Base-by-base conservation (phyloP, 2,888 invertebrate species). In the Stomorhina lunata region DNA sequence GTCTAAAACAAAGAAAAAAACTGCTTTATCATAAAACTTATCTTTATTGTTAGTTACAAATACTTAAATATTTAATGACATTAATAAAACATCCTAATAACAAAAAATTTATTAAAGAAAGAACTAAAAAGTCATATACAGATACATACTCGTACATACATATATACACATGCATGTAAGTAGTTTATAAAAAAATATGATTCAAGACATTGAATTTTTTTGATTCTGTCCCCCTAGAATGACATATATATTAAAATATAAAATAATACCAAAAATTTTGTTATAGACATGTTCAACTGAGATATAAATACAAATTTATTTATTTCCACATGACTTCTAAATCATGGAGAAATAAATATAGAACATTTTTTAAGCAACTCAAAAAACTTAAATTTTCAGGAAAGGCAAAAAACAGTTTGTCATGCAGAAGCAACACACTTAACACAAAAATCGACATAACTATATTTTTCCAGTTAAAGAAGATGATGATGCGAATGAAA, bases 161-260 rank as follows among this genome's bases (percentile, higher is more conserved):
- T 9, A 65, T 65, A 48, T 72, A n/a, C n/a, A n/a, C n/a, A n/a
- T n/a, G n/a, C n/a, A n/a, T n/a, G n/a, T n/a, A n/a, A n/a, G n/a
- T n/a, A n/a, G n/a, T n/a, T n/a, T n/a, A n/a, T n/a, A n/a, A n/a
- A n/a, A n/a, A n/a, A n/a, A n/a, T n/a, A 48, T 72, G 25, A 72
- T 72, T 72, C 59, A 72, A 61, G 48, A 50, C 15, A 45, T 45
- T 48, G 12, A 32, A 25, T n/a, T 25, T 50, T 68, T 27, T 12
- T 27, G 7, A 10, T 17, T 43, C 17, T 20, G 15, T 43, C 7
- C 6, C 27, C 20, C 12, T 20, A 34, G 20, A 55, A 55, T 53
- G 34, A 53, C 25, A 53, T 22, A 69, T 10, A 9, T 15, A n/a
- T n/a, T n/a, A n/a, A n/a, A n/a, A 37, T 27, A 61, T 63, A 72